Percentiles rank a stretch among this genome's conserved stretches.
These are phyloP conservation scores for Colaptes auratus DNA, from an alignment of 2,113 vertebrate species.

Conservation along the genomic window DNA sequence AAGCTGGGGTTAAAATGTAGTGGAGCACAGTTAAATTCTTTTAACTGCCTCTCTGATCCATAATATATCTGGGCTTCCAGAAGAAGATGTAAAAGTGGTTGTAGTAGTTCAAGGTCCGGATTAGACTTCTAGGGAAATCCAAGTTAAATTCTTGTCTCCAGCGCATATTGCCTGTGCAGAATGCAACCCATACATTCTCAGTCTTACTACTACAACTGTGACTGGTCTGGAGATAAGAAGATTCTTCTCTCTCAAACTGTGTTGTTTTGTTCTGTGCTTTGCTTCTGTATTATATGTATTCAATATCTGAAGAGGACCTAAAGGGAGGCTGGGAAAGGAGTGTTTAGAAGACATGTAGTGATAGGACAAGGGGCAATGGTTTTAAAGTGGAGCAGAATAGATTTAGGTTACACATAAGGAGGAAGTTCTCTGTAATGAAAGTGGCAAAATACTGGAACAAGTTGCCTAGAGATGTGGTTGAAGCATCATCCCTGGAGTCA, in stretches of 20 bases:
- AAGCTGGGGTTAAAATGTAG: neutral
- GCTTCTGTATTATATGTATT: neutral
- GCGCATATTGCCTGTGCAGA: neutral
- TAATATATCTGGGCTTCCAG: neutral
- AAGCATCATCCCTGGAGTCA: no score
- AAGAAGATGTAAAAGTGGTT: neutral
- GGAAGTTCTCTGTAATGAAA: no score
- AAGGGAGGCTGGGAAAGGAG: no score
- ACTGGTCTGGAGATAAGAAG: neutral
- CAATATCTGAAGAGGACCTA: no score
- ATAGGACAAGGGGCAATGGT: no score
- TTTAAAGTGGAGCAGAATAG: no score
- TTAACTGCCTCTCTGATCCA: neutral
- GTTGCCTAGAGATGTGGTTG: no score
- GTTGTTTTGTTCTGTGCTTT: neutral
- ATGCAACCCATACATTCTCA: neutral
- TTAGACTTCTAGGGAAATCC: neutral
- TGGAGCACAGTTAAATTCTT: neutral
- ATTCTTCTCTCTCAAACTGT: neutral
- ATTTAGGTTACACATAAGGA: no score
- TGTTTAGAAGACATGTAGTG: no score
- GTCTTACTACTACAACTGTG: neutral
- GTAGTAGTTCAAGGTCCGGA: neutral
- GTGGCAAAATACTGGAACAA: no score
- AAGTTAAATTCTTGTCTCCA: neutral